Evolutionary conservation across 2,797 vertebrate genomes (phyloP), one percentile per base, ranked within the genome.

Genomic region (Choloepus didactylus): DNA sequence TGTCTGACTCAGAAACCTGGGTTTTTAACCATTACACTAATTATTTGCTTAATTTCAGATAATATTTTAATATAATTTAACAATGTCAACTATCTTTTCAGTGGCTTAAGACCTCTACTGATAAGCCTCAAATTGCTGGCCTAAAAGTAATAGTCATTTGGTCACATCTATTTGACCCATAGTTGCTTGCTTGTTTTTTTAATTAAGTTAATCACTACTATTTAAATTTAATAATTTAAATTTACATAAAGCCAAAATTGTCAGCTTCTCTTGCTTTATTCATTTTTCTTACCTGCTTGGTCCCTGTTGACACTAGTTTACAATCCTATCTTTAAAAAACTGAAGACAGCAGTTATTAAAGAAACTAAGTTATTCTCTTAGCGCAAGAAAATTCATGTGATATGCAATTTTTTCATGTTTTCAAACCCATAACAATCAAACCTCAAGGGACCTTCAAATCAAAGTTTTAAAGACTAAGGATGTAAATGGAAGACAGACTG

Each of bases 161-260:
- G 38, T 38, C 60, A 91, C n/a, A 72, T 44, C 31, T 88, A 75
- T 29, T 59, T 82, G 69, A 86, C 25, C 19, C 54, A 77, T 1
- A 44, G 38, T 25, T 62, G 54, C 46, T 82, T 31, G 73, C 64
- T 69, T 51, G 21, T 29, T 64, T 89, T 89, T 85, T 49, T 62
- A 75, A 82, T 89, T 84, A 94, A 75, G 72, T 44, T 94, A 60
- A 7, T 3, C 91, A n/a, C 19, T 75, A 91, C 64, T 38, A 88
- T 67, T 76, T 93, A 84, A 80, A 81, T 64, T 3, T 62, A 6
- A 69, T 18, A 84, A 72, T 75, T 90, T 18, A 84, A 72, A 69
- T 90, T 87, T 86, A 92, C 19, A 76, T 51, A 79, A 92, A 84
- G 67, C 27, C 64, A 87, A 80, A 51, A 81, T 85, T 91, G 93